Conservation (phyloP, 2,797 vertebrate genomes). For the Lacerta bilineata region DNA sequence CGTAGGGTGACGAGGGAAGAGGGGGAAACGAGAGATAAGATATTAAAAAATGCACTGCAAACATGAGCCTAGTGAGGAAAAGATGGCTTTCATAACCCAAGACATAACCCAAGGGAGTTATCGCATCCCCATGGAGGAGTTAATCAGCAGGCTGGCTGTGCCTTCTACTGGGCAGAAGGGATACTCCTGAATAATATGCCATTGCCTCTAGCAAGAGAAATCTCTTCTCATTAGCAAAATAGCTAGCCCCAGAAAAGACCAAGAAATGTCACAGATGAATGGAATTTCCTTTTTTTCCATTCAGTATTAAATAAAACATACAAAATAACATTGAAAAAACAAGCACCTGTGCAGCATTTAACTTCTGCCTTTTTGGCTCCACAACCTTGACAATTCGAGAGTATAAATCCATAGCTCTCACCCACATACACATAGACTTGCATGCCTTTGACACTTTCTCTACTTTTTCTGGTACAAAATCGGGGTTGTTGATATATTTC, state of each 20-base stretch:
- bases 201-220: neutral
- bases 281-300: neutral
- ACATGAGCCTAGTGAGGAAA: neutral
- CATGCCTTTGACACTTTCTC: slow-evolving; percentile 89
- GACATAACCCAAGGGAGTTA: neutral
- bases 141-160: neutral
- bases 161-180: neutral
- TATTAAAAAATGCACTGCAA: no score
- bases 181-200: neutral
- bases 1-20: neutral
- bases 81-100: neutral
- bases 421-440: slow-evolving; percentile 91
- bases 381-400: slow-evolving; percentile 87
- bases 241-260: neutral
- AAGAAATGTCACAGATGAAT: neutral
- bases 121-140: neutral
- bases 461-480: slow-evolving; percentile 89
- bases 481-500: slow-evolving; percentile 86
- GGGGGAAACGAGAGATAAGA: neutral
- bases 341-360: slow-evolving; percentile 83
- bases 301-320: slow-evolving; percentile 1
- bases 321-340: neutral
- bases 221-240: neutral
- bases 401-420: slow-evolving; percentile 88
- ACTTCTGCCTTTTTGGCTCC: slow-evolving; percentile 85